Percentiles rank a stretch among this genome's conserved stretches.
Evolutionary conservation across 2,888 invertebrate species (phyloP).

Genomic region (Pollenia angustigena): DNA sequence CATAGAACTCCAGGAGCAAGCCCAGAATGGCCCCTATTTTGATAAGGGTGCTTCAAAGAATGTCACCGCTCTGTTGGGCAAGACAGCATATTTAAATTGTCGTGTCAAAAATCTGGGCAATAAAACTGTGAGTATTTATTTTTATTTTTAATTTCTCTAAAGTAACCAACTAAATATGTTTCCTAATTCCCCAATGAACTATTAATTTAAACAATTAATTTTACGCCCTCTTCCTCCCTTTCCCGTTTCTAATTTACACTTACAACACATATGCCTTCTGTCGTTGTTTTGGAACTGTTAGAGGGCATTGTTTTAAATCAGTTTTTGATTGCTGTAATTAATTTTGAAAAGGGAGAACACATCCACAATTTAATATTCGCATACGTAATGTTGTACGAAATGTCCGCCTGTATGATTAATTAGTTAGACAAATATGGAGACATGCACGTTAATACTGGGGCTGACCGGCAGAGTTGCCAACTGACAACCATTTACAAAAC

Average conservation of each 20-base stretch:
- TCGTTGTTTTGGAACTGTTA: not conserved
- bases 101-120: slow-evolving; percentile 95
- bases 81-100: slow-evolving; percentile 95
- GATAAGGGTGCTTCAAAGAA: slow-evolving; percentile 90
- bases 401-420: slow-evolving; percentile 72
- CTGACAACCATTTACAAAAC: slow-evolving; percentile 20
- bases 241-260: not conserved
- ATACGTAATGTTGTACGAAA: not conserved
- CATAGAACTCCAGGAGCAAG: slow-evolving; percentile 84
- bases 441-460: not conserved
- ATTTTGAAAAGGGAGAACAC: slow-evolving; percentile 37
- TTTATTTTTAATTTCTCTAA: not conserved
- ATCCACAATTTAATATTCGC: not conserved
- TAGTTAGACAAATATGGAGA: slow-evolving; percentile 53
- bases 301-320: slow-evolving; percentile 47
- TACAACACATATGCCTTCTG: not conserved
- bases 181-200: slow-evolving; percentile 18
- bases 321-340: slow-evolving; percentile 69
- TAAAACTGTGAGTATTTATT: slow-evolving; percentile 90
- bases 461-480: not conserved
- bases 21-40: slow-evolving; percentile 90
- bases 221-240: not conserved
- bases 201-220: slow-evolving; percentile 13
- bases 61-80: slow-evolving; percentile 92
- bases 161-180: not conserved